Base-by-base conservation (phyloP, 2,888 invertebrate species). In the Cinara cedri region DNA sequence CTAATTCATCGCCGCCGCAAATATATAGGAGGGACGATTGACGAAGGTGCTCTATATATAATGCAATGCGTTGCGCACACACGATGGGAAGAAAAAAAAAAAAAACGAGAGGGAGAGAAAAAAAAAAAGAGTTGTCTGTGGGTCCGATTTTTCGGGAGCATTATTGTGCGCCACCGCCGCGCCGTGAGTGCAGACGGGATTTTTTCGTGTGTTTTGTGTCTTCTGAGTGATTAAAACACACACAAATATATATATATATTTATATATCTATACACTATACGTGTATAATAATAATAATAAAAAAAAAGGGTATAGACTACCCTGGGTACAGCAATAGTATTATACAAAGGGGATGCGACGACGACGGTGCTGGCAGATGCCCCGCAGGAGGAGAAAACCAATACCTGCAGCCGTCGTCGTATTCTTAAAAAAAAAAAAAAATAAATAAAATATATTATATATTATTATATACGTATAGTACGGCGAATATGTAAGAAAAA, bases 171-270 rank as follows among this genome's bases (percentile, higher is more conserved):
- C 34, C 34, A 34, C 3, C 34, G 34, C n/a, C n/a, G n/a, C n/a
- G n/a, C 26, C 34, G 65, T 51, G 62, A 51, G 74, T 65, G 74
- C 55, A 75, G 75, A 75, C 75, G 65, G 75, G 65, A 65, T 75
- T 74, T 74, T 75, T 75, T 44, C 75, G 75, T 75, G 75, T 75
- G 75, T 75, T 75, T 55, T 75, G 65, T 75, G 75, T 75, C 75
- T 66, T 75, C 75, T 44, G 75, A 65, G 75, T 65, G 75, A 75
- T 75, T 75, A 75, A 75, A 75, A 75, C 49, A 60, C 46, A 62
- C 44, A 71, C 54, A 49, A 34, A 44, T 8, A 65, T 44, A 42
- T 46, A 46, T 46, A 46, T 46, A 46, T 10, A 10, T 44, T 8
- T 44, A 44, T 44, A 44, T 44, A 44, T 44, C n/a, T n/a, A n/a